Evolutionary conservation across 1,140 invertebrate genomes (phyloP).

Genomic region (Nebria ingens): DNA sequence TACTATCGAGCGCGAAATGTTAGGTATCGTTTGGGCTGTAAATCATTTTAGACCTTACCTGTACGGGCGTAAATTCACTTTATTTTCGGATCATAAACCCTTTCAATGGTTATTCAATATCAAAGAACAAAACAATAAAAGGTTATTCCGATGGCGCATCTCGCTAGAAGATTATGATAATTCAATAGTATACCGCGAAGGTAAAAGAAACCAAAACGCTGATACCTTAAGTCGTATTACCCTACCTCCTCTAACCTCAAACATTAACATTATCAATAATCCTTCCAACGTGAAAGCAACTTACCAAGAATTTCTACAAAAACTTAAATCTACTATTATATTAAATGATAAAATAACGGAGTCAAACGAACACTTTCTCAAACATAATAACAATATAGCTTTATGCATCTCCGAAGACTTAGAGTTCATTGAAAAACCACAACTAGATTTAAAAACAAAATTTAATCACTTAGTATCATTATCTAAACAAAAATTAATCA

Average conservation of each 20-base stretch:
- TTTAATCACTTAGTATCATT: neutral
- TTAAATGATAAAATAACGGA: neutral
- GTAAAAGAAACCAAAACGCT: slow-evolving; percentile 22
- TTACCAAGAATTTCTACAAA: neutral
- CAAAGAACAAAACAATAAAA: slow-evolving; percentile 31
- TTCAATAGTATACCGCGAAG: slow-evolving; percentile 24
- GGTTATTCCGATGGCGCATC: slow-evolving; percentile 26
- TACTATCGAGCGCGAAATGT: slow-evolving; percentile 12
- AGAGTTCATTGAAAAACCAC: neutral
- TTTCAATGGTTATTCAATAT: slow-evolving; percentile 37
- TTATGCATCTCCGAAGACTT: neutral
- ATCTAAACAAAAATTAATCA: neutral
- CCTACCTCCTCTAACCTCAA: no score
- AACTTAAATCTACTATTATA: neutral
- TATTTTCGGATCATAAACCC: slow-evolving; percentile 40
- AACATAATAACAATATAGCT: neutral
- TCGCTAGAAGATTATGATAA: slow-evolving; percentile 30
- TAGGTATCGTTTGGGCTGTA: slow-evolving; percentile 18
- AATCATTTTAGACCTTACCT: slow-evolving; percentile 39
- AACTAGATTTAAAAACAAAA: neutral
- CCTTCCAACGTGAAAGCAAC: neutral
- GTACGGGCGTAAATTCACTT: slow-evolving; percentile 35
- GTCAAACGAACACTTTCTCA: neutral
- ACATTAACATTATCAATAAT: neutral
- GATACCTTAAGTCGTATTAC: slow-evolving; percentile 21